These are phyloP conservation scores for Lepeophtheirus salmonis DNA, from an alignment of 1,140 invertebrate species.

Conservation along the genomic window DNA sequence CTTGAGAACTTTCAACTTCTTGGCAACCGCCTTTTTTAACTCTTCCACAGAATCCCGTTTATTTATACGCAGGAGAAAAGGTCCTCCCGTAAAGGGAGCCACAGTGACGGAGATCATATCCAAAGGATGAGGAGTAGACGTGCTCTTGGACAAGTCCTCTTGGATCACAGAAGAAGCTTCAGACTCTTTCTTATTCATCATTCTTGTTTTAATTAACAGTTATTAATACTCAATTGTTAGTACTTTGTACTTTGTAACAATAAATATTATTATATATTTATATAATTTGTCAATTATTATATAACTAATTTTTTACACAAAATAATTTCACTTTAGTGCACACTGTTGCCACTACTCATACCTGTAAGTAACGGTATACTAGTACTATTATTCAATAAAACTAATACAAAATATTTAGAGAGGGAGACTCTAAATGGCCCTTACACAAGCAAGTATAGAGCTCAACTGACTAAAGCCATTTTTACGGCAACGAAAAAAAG, in stretches of 20 bases:
- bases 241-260: no score
- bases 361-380: background rate
- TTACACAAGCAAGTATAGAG: background rate
- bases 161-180: background rate
- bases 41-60: slow-evolving; percentile 59
- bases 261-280: background rate
- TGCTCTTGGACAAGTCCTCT: background rate
- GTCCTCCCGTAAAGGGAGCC: slow-evolving; percentile 67
- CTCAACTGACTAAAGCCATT: background rate
- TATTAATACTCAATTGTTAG: no score
- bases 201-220: background rate
- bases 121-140: slow-evolving; percentile 9
- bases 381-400: background rate
- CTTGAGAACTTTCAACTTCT: slow-evolving; percentile 70
- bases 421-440: background rate
- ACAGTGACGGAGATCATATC: slow-evolving; percentile 23
- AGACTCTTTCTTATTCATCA: background rate
- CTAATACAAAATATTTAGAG: background rate
- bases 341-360: no score
- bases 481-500: background rate
- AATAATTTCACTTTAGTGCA: background rate
- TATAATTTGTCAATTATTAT: background rate
- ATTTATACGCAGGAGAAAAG: slow-evolving; percentile 58
- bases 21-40: slow-evolving; percentile 74
- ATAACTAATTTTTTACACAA: background rate